Conservation (phyloP, 2,113 vertebrate species). For the Dendropsophus ebraccatus region DNA sequence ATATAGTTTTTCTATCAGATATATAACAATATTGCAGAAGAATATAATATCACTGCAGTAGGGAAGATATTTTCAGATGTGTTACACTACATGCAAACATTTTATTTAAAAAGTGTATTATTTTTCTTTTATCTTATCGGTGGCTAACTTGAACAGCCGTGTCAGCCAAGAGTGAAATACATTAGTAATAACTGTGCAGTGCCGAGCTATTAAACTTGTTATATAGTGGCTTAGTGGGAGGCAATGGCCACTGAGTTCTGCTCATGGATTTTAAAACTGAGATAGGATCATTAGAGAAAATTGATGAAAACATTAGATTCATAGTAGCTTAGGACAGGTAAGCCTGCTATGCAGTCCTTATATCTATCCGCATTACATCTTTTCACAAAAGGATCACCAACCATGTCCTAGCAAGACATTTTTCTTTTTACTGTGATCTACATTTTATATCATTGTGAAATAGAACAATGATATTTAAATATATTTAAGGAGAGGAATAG, state of each 20-base stretch:
- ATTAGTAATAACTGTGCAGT: conserved; percentile 60
- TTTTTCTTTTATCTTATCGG: conserved; percentile 53
- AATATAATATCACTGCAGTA: neutral
- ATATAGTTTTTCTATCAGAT: neutral
- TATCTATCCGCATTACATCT: conserved; percentile 57
- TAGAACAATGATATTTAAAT: neutral
- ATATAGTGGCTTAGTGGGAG: conserved; percentile 60
- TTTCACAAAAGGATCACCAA: conserved; percentile 36
- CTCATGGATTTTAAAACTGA: conserved; percentile 64
- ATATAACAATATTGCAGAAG: neutral
- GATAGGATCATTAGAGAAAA: conserved; percentile 63
- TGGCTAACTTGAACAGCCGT: conserved; percentile 61
- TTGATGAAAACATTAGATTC: conserved; percentile 65
- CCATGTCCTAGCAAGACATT: conserved; percentile 50
- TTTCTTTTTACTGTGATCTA: conserved; percentile 21
- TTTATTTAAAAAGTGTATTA: conserved; percentile 17
- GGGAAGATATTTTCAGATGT: neutral
- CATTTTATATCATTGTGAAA: conserved; percentile 43
- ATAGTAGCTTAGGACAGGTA: conserved; percentile 65
- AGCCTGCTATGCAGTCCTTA: conserved; percentile 58
- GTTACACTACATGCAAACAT: conserved; percentile 12
- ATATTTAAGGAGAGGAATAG: neutral
- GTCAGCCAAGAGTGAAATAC: conserved; percentile 56
- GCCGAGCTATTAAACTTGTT: conserved; percentile 23
- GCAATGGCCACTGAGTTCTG: conserved; percentile 65